Evolutionary conservation across 2,113 vertebrate genomes (phyloP), one percentile per base, ranked within the genome.

Genomic region (Meleagris gallopavo): DNA sequence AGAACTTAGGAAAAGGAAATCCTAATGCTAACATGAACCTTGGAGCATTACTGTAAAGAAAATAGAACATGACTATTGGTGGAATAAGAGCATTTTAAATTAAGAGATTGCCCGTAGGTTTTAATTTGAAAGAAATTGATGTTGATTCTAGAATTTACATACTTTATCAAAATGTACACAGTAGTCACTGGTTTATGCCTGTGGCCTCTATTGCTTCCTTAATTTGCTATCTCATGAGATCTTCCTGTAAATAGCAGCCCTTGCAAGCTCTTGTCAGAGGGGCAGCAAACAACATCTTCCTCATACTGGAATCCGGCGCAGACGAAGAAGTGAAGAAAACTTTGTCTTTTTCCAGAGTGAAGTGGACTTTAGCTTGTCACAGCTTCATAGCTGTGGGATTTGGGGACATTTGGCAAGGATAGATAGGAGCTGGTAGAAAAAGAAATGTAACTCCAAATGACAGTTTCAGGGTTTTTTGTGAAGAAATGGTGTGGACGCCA

Each of bases 1-100:
- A 92, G 82, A 89, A 72, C 57, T 86, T 67, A 58, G 58, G 48
- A 67, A 82, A 83, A 89, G 88, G 90, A 96, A 94, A 93, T 92
- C 83, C 86, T 95, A 2, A 18, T 74, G 83, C 92, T 88, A 88
- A 80, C 93, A 62, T 0, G 1, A 83, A 80, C 65, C 52, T 92
- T 86, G 61, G 46, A 93, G 62, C 11, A 10, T 36, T 48, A 29
- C 0, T 0, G 83, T 89, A 76, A 89, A 86, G 74, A 86, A 93
- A 96, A 93, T 72, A 93, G 86, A 90, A 43, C 77, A 58, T 83
- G 40, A 7, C 83, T 86, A 90, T 88, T 86, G 40, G 80, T 1
- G 0, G 70, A 92, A 86, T 86, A 87, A 95, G 40, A 72, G 62
- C n/a, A 76, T 90, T 92, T 90, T 40, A 83, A 88, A 83, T 86